These are phyloP conservation scores for Anabas testudineus DNA, from an alignment of 2,797 vertebrate genomes.

Conservation along the genomic window DNA sequence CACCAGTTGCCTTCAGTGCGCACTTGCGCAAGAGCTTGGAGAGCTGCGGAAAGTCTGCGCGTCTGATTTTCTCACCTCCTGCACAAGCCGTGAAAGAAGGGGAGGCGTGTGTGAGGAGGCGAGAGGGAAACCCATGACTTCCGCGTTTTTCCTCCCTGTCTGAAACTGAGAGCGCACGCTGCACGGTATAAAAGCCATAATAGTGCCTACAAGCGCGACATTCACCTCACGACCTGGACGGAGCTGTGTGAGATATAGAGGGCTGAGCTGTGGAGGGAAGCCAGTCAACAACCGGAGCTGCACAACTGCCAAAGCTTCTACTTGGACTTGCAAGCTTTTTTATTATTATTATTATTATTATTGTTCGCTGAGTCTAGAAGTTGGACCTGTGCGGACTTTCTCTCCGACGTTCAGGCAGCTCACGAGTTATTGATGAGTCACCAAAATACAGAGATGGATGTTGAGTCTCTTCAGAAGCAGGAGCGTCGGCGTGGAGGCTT, in stretches of 20 bases:
- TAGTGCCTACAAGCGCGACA: background rate
- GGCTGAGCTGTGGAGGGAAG: constrained; percentile 19
- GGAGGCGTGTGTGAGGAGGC: constrained; percentile 39
- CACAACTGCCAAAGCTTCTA: background rate
- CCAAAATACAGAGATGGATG: constrained; percentile 54
- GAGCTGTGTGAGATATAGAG: background rate
- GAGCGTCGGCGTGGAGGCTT: constrained; percentile 47
- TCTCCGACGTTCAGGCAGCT: background rate
- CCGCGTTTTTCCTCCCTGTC: constrained; percentile 69
- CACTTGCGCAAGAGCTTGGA: constrained; percentile 62
- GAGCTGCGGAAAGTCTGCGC: constrained; percentile 60
- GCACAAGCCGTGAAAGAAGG: background rate
- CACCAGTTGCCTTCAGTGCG: background rate
- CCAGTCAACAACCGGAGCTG: background rate
- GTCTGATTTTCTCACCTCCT: constrained; percentile 44
- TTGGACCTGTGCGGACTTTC: background rate
- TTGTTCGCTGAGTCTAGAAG: background rate
- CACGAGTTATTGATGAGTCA: constrained; percentile 14
- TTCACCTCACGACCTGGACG: background rate
- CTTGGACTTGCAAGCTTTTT: background rate
- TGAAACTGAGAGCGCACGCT: constrained; percentile 12
- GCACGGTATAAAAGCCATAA: constrained; percentile 10
- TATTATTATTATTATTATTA: too few relatives aligned
- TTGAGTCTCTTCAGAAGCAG: constrained; percentile 65
- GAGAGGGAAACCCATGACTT: constrained; percentile 83